These are phyloP conservation scores for Caenorhabditis angaria DNA, from an alignment of 2,888 invertebrate genomes.

Conservation along the genomic window DNA sequence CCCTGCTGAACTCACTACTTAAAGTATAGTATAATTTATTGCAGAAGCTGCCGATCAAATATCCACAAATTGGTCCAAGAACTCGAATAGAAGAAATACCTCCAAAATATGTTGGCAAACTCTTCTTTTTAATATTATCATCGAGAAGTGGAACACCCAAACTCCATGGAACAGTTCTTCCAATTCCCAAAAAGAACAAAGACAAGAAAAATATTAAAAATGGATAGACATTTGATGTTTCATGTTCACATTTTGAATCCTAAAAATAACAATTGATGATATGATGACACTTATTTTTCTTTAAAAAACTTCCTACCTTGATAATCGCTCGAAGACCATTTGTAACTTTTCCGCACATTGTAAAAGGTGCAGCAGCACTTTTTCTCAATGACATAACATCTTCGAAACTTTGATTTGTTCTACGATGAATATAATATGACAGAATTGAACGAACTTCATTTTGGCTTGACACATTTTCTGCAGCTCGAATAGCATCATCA, in stretches of 20 bases:
- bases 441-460: slow-evolving; percentile 19
- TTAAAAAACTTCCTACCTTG: slow-evolving; percentile 32
- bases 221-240: slow-evolving; percentile 60
- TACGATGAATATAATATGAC: slow-evolving; percentile 20
- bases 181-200: slow-evolving; percentile 69
- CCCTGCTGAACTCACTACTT: slow-evolving; percentile 41
- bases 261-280: no score
- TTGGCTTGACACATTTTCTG: slow-evolving; percentile 15
- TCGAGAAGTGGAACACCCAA: slow-evolving; percentile 72
- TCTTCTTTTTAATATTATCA: slow-evolving; percentile 71
- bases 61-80: slow-evolving; percentile 72
- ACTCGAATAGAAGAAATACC: slow-evolving; percentile 71
- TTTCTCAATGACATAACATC: slow-evolving; percentile 41
- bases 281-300: neutral
- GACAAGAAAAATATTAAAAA: slow-evolving; percentile 68
- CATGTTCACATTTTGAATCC: slow-evolving; percentile 57
- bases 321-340: slow-evolving; percentile 63
- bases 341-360: slow-evolving; percentile 64
- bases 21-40: slow-evolving; percentile 69
- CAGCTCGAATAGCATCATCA: slow-evolving; percentile 45
- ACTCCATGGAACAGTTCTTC: slow-evolving; percentile 68
- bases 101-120: slow-evolving; percentile 71
- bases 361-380: slow-evolving; percentile 67
- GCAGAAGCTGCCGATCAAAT: slow-evolving; percentile 67
- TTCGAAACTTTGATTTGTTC: slow-evolving; percentile 13